These are phyloP conservation scores for Danaus melanippus DNA, from an alignment of 1,140 invertebrate genomes.

Conservation along the genomic window DNA sequence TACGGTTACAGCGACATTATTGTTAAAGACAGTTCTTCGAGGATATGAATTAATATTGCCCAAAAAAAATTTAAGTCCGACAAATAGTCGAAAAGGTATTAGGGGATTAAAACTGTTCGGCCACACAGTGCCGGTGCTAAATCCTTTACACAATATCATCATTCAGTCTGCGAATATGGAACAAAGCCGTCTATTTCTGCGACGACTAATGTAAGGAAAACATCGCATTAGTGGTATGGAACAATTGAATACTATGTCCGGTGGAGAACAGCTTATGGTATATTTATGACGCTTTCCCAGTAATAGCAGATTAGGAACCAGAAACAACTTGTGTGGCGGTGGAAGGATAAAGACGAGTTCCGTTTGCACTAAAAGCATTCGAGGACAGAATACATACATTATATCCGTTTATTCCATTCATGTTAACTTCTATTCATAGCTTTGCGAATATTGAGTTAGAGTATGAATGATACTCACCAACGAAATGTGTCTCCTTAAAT, in stretches of 20 bases:
- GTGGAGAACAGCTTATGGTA: slow-evolving; percentile 28
- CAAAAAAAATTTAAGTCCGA: background rate
- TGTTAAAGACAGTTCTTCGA: too few species aligned
- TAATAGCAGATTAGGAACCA: slow-evolving; percentile 41
- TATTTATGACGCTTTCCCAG: slow-evolving; percentile 52
- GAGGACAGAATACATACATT: slow-evolving; percentile 1
- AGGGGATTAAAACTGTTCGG: slow-evolving; percentile 37
- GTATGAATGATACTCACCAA: too few species aligned
- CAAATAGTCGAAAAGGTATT: slow-evolving; percentile 22
- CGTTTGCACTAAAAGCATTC: slow-evolving; percentile 30
- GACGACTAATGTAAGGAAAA: slow-evolving; percentile 55
- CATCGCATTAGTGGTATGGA: slow-evolving; percentile 47
- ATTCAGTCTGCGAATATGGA: slow-evolving; percentile 37
- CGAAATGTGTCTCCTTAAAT: too few species aligned
- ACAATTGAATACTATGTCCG: slow-evolving; percentile 51
- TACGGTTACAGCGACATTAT: too few species aligned
- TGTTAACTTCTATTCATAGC: slow-evolving; percentile 7
- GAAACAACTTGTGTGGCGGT: slow-evolving; percentile 45
- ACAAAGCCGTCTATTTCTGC: slow-evolving; percentile 53
- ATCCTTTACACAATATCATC: slow-evolving; percentile 38
- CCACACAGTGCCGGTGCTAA: slow-evolving; percentile 29
- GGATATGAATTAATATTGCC: too few species aligned
- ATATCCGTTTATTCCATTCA: background rate
- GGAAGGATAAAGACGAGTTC: slow-evolving; percentile 38
- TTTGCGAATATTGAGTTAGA: too few species aligned